Base-by-base conservation (phyloP, 2,888 invertebrate genomes). In the Embidobia sp. region DNA sequence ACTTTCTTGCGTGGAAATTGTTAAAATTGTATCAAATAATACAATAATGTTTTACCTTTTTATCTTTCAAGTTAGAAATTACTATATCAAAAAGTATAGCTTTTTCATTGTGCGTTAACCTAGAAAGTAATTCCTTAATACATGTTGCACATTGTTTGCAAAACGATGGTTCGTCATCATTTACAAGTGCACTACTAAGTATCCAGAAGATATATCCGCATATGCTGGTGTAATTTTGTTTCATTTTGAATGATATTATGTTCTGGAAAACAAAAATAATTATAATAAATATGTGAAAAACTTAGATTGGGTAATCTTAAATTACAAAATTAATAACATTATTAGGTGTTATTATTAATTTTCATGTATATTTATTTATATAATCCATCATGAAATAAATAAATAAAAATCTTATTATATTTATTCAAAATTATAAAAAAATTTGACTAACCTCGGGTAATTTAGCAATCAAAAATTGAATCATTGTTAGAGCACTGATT, bases 401-500 rank as follows among this genome's bases (percentile, higher is more conserved):
- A n/a, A n/a, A n/a, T n/a, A n/a, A n/a, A n/a, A n/a, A n/a, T n/a
- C n/a, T n/a, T n/a, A n/a, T n/a, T n/a, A n/a, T n/a, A 29, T n/a
- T 29, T 59, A 22, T 22, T 22, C 6, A 4, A 6, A 22, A 22
- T 27, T 83, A 31, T 26, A 11, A 31, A 29, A 67, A 73, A 76
- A 44, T n/a, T 8, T 3, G 22, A 91, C 92, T 90, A 90, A 95
- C 96, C 90, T 92, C 89, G 1, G 95, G 94, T 82, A 97, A 94
- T 66, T 94, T 93, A 64, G 92, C 93, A 57, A 98, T 93, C 57
- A 98, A 92, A 79, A 93, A 92, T 33, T 94, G 93, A 33, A 99
- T 90, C 92, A 98, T 96, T 87, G 96, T 94, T 2, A 98, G 91
- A 0, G 96, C 96, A 0, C 97, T 97, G 63, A 95, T 92, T 13